These are phyloP conservation scores for Avahi laniger DNA, from an alignment of 2,797 vertebrate genomes.

Conservation along the genomic window DNA sequence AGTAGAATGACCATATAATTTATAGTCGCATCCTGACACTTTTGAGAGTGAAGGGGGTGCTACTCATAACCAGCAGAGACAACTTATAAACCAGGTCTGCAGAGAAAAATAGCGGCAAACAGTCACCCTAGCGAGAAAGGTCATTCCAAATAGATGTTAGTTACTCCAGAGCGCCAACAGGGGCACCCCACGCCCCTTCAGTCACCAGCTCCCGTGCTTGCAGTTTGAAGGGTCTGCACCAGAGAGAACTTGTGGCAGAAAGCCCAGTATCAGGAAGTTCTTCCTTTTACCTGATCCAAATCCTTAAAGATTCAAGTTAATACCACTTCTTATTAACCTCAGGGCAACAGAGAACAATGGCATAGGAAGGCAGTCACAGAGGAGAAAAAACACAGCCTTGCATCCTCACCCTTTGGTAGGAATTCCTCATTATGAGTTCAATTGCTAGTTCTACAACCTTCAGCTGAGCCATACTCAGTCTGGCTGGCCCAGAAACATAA, in stretches of 20 bases:
- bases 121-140: neutral
- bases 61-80: neutral
- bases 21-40: neutral
- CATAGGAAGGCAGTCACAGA: neutral
- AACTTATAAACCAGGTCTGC: neutral
- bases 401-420: neutral
- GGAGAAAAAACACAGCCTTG: neutral
- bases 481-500: slow-evolving; percentile 31
- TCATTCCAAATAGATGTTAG: neutral
- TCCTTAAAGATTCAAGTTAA: neutral
- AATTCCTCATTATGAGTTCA: neutral
- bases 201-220: neutral
- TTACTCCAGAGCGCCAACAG: neutral
- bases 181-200: neutral
- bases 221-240: neutral
- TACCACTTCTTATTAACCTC: neutral
- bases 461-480: slow-evolving; percentile 2
- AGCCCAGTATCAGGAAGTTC: neutral
- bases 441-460: neutral
- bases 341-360: neutral
- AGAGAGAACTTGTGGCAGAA: neutral
- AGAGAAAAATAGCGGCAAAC: neutral
- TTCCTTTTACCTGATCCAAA: slow-evolving; percentile 17
- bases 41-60: neutral
- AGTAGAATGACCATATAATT: neutral